phyloP scores from a whole-genome alignment of 2,888 invertebrate species.

The Philhelius pedissequus region DNA sequence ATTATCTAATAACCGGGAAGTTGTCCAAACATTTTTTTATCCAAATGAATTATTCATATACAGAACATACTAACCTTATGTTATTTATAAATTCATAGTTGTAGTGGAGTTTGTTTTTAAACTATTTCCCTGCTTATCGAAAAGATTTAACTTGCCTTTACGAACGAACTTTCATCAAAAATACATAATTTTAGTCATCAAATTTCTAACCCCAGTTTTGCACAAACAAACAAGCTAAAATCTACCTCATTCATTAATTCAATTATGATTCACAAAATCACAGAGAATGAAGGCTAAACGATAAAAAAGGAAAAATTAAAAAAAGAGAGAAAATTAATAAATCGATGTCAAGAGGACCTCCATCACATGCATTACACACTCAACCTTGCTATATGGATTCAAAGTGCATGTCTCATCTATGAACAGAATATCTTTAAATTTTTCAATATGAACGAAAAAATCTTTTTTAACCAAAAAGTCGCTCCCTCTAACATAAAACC shows the following conservation, averaged over 20 bases:
- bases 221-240: neutral
- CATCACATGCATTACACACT: neutral
- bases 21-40: too few species aligned
- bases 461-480: neutral
- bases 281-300: neutral
- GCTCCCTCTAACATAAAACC: neutral
- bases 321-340: conserved; percentile 19
- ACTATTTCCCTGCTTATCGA: too few species aligned
- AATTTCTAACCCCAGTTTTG: conserved; percentile 1
- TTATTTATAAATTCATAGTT: too few species aligned
- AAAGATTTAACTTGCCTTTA: neutral
- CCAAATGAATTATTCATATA: too few species aligned
- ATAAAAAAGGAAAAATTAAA: neutral
- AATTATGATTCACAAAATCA: conserved; percentile 31
- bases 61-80: too few species aligned
- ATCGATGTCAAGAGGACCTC: conserved; percentile 59
- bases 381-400: conserved; percentile 38
- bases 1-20: too few species aligned
- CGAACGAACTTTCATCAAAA: neutral
- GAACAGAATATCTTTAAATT: too few species aligned
- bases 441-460: neutral
- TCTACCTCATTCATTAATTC: conserved; percentile 47
- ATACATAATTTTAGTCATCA: conserved; percentile 37
- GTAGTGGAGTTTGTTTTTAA: too few species aligned
- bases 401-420: neutral